Evolutionary conservation across 1,140 invertebrate species (phyloP), one percentile per base, ranked within the genome.

Genomic region (Hyphantria cunea): DNA sequence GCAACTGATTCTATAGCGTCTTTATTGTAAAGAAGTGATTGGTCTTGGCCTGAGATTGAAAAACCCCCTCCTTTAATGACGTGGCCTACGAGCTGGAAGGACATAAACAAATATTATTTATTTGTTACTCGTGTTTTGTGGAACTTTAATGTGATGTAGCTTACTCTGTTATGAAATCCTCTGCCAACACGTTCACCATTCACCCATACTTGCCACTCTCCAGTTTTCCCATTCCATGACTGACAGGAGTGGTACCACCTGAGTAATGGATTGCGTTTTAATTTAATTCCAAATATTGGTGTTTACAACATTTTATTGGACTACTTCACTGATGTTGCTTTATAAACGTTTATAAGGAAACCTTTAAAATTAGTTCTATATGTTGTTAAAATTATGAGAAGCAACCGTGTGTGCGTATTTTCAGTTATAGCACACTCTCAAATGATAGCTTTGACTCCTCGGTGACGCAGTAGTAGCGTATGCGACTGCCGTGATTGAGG

Each of bases 131-230:
- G 48, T 58, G 34, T 47, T 47, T 33, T 34, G 7, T 11, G 0
- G 17, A 4, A 47, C n/a, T n/a, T 34, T 17, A 14, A 9, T 39
- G 12, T 56, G 13, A 17, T 41, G 13, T 71, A 48, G 89, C 93
- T 94, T 91, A 96, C 95, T 91, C 95, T 93, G 84, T 96, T 96
- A 86, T 96, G 94, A 86, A 95, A 96, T 53, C 96, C 96, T 76
- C 95, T 92, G 63, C 95, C 95, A 17, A 96, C 95, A 66, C 95
- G 92, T 80, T 96, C 95, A 25, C 94, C 94, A 82, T 96, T 96
- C 45, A 97, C 93, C 95, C 95, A 96, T 54, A 96, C 93, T 89
- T 96, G 95, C 96, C 96, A 97, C 86, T 97, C 95, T 44, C 95
- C 96, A 9, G 95, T 96, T 73, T 94, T 94, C 25, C 95, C 95